These are phyloP conservation scores for Siderastrea radians DNA, from an alignment of 92 coral and sea anemone species.

Conservation along the genomic window DNA sequence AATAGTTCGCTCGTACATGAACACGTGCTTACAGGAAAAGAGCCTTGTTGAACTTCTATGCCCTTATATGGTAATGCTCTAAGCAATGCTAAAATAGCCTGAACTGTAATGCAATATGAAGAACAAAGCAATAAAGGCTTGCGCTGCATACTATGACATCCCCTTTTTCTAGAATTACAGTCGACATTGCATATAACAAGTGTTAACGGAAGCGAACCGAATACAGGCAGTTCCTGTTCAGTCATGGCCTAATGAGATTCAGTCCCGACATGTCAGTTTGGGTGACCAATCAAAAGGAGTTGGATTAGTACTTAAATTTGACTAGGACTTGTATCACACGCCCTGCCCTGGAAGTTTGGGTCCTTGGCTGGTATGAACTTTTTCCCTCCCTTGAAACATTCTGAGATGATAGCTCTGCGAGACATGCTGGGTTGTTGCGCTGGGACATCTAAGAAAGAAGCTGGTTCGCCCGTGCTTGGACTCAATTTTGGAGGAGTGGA, in stretches of 20 bases:
- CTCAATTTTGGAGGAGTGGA: background rate
- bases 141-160: background rate
- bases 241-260: no score
- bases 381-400: background rate
- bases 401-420: background rate
- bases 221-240: background rate
- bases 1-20: background rate
- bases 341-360: background rate
- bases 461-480: background rate
- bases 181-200: background rate
- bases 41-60: background rate
- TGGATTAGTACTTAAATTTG: background rate
- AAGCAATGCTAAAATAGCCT: background rate
- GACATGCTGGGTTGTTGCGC: background rate
- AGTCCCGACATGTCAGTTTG: background rate
- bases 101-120: background rate
- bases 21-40: background rate
- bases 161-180: background rate
- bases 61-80: background rate
- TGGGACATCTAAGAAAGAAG: background rate
- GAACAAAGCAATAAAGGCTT: background rate
- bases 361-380: background rate
- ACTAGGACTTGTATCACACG: background rate
- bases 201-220: background rate
- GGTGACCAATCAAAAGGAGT: background rate